Evolutionary conservation across 2,888 invertebrate genomes (phyloP).

Genomic region (Melikaiella ostensackeni): DNA sequence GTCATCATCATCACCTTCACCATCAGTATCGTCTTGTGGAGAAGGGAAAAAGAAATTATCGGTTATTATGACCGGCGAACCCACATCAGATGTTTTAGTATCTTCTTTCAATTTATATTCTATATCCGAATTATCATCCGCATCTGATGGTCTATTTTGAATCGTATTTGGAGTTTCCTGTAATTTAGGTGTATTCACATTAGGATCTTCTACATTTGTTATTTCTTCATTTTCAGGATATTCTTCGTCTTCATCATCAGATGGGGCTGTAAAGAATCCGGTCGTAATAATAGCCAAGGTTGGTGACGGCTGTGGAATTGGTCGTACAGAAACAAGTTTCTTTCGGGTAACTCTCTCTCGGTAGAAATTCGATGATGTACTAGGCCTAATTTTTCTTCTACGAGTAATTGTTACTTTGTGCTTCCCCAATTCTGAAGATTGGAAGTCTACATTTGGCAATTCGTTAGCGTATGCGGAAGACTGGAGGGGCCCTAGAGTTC

Average conservation of each 20-base stretch:
- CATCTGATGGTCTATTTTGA: conserved; percentile 58
- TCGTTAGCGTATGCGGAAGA: conserved; percentile 28
- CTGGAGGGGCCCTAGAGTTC: conserved; percentile 35
- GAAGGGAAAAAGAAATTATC: conserved; percentile 73
- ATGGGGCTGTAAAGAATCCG: conserved; percentile 70
- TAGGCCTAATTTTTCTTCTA: conserved; percentile 68
- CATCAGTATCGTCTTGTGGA: conserved; percentile 53
- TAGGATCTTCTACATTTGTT: conserved; percentile 46
- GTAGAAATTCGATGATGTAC: conserved; percentile 51
- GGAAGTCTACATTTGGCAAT: conserved; percentile 1
- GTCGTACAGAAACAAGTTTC: conserved; percentile 70
- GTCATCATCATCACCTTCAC: conserved; percentile 50
- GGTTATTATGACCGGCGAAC: conserved; percentile 71
- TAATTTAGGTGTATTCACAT: conserved; percentile 62
- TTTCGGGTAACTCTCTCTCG: conserved; percentile 69
- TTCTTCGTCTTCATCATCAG: conserved; percentile 62
- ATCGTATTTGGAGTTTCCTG: conserved; percentile 64
- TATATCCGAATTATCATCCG: conserved; percentile 13
- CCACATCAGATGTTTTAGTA: conserved; percentile 48
- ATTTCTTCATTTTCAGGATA: conserved; percentile 51
- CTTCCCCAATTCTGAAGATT: conserved; percentile 47
- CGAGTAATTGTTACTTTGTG: conserved; percentile 74
- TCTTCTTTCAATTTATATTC: conserved; percentile 43
- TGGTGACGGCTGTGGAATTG: conserved; percentile 66
- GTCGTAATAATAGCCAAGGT: conserved; percentile 73